phyloP scores from a whole-genome alignment of 2,888 invertebrate genomes.

The Vanessa cardui region DNA sequence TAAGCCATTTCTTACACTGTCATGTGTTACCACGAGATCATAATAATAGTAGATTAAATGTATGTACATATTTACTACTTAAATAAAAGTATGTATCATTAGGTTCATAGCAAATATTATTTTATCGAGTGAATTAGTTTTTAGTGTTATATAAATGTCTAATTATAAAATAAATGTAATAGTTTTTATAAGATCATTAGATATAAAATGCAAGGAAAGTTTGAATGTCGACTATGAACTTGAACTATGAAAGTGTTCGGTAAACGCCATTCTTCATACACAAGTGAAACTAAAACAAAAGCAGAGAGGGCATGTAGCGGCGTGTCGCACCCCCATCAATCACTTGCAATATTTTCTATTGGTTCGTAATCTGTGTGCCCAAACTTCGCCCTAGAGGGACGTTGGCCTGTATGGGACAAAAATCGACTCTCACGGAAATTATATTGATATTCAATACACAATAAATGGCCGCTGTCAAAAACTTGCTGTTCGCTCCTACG shows the following conservation, averaged over 20 bases:
- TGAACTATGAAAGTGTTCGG: constrained; percentile 20
- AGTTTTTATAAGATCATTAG: too few species aligned
- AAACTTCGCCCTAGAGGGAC: constrained; percentile 72
- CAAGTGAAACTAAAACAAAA: constrained; percentile 53
- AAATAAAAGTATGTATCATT: too few species aligned
- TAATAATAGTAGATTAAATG: too few species aligned
- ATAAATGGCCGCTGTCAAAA: constrained; percentile 82
- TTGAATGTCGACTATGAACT: constrained; percentile 11
- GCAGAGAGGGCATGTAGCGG: constrained; percentile 54
- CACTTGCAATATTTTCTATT: constrained; percentile 78
- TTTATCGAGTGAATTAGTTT: too few species aligned
- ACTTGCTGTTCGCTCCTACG: constrained; percentile 83
- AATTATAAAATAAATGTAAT: too few species aligned
- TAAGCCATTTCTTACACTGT: too few species aligned
- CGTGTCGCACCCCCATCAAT: constrained; percentile 68
- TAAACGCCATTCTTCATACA: constrained; percentile 11
- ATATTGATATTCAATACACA: constrained; percentile 84
- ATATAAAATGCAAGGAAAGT: not conserved
- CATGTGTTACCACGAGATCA: too few species aligned
- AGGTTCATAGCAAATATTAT: too few species aligned
- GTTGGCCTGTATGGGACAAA: constrained; percentile 73
- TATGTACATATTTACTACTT: too few species aligned
- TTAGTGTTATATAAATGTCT: too few species aligned
- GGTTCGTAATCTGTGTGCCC: constrained; percentile 76
- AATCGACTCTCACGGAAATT: constrained; percentile 82